A percentile compares a stretch with the other conserved stretches of the same genome.
These are phyloP conservation scores for Drosophila tropicalis DNA, from an alignment of 1,140 invertebrate species.

Conservation along the genomic window DNA sequence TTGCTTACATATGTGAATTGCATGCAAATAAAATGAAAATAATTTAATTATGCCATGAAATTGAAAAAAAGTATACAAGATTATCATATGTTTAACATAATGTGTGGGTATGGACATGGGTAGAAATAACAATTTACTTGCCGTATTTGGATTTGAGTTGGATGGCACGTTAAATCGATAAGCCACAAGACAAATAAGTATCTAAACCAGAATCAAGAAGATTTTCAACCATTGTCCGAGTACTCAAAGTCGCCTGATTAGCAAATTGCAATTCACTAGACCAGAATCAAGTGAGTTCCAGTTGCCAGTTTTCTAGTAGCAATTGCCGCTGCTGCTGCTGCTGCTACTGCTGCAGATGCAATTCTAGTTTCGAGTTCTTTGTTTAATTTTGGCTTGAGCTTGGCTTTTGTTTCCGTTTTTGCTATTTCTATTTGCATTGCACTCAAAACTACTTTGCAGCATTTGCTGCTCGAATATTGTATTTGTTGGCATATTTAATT, in stretches of 20 bases:
- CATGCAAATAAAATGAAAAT: conserved; percentile 1
- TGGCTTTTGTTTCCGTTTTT: conserved; percentile 38
- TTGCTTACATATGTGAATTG: conserved; percentile 3
- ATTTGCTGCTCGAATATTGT: conserved; percentile 29
- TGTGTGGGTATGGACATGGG: too few relatives aligned
- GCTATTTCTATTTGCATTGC: conserved; percentile 48
- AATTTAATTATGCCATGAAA: conserved; percentile 5
- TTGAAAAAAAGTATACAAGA: not conserved
- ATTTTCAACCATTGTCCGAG: conserved; percentile 8
- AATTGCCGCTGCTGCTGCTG: conserved; percentile 6
- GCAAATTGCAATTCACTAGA: conserved; percentile 17
- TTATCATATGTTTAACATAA: too few relatives aligned
- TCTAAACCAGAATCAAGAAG: not conserved
- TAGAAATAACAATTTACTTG: not conserved
- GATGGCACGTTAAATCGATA: conserved; percentile 6
- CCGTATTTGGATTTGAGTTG: not conserved
- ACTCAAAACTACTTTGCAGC: conserved; percentile 52
- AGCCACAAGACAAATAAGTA: conserved; percentile 21
- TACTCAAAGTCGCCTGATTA: conserved; percentile 12
- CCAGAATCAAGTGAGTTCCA: conserved; percentile 4
- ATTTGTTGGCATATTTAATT: conserved; percentile 57
- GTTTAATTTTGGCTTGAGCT: conserved; percentile 23
- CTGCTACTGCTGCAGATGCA: conserved; percentile 24
- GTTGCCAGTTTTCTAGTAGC: not conserved
- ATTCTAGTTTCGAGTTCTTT: conserved; percentile 42